Base-by-base conservation (phyloP, 2,113 vertebrate genomes). In the Phrynocephalus versicolor region DNA sequence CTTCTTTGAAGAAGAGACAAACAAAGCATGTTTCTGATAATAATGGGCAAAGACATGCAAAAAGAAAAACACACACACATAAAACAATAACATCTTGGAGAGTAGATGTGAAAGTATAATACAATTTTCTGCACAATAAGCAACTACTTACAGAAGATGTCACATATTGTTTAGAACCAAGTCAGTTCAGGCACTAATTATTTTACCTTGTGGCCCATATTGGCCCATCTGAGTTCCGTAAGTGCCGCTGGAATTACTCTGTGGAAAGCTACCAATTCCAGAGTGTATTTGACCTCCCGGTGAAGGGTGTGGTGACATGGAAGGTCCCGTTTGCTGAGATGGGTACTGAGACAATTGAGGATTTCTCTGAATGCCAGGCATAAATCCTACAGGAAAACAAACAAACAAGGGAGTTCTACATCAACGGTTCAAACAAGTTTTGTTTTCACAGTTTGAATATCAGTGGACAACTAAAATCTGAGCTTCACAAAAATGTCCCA, bases 171-270 rank as follows among this genome's bases (percentile, higher is more conserved):
- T 79, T 89, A 90, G 69, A 13, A 89, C 60, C 25, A 84, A 82
- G 35, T 37, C 6, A 76, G 10, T 74, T 41, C 7, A 37, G 75
- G 23, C 18, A 16, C 60, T 60, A 35, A 70, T 33, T 71, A 62
- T 89, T 93, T 91, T 95, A 98, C 98, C 98, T 98, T 98, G 98
- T 90, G 97, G 97, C 95, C 97, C 98, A 88, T 98, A 99, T 86
- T 98, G 98, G 90, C 96, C 96, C 94, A 98, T 97, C 92, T 98
- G 98, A 82, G 97, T 95, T 92, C 97, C 98, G 6, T 98, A 99
- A 88, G 97, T 94, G 92, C 97, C 96, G 72, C 97, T 93, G 67
- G 97, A 96, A 92, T 97, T 97, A 88, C 96, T 96, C 94, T 99
- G 98, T 91, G 97, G 96, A 95, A 98, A 99, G 88, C 96, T 93